Evolutionary conservation across 2,888 invertebrate genomes (phyloP).

Genomic region (Epistrophe eligans): DNA sequence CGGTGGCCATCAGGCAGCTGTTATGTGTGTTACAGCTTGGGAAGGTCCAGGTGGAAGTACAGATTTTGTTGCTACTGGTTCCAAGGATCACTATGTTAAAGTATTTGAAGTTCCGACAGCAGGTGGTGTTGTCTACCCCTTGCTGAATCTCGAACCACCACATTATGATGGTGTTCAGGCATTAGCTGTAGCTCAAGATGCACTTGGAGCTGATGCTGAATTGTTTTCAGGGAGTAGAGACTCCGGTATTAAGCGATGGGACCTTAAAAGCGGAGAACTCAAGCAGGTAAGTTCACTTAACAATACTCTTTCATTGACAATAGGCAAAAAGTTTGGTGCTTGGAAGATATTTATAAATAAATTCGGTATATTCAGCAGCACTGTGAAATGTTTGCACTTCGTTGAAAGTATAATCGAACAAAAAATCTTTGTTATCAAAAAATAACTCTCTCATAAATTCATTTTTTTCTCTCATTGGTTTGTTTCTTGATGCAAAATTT

Average conservation of each 20-base stretch:
- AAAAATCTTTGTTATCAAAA: constrained; percentile 13
- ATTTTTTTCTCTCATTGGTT: constrained; percentile 64
- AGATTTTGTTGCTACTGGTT: constrained; percentile 91
- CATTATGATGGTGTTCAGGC: constrained; percentile 96
- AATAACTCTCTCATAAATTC: constrained; percentile 45
- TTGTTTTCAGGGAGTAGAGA: constrained; percentile 94
- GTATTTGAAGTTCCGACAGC: constrained; percentile 84
- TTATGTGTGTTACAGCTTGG: constrained; percentile 91
- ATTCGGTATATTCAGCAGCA: constrained; percentile 42
- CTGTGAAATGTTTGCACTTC: constrained; percentile 44
- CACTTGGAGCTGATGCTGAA: constrained; percentile 80
- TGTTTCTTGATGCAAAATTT: constrained; percentile 58
- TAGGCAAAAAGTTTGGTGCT: constrained; percentile 58
- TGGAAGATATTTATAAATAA: neutral
- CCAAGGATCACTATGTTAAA: constrained; percentile 94
- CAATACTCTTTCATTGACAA: constrained; percentile 16
- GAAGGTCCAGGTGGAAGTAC: constrained; percentile 83
- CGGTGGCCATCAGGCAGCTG: constrained; percentile 92
- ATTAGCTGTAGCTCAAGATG: constrained; percentile 87
- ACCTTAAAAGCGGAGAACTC: constrained; percentile 84
- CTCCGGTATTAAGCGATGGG: constrained; percentile 94
- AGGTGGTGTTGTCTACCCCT: constrained; percentile 85
- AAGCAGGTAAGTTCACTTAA: constrained; percentile 78
- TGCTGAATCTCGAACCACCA: constrained; percentile 91
- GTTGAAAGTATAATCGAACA: neutral